phyloP scores from a whole-genome alignment of 2,113 vertebrate genomes.

The Struthio camelus region DNA sequence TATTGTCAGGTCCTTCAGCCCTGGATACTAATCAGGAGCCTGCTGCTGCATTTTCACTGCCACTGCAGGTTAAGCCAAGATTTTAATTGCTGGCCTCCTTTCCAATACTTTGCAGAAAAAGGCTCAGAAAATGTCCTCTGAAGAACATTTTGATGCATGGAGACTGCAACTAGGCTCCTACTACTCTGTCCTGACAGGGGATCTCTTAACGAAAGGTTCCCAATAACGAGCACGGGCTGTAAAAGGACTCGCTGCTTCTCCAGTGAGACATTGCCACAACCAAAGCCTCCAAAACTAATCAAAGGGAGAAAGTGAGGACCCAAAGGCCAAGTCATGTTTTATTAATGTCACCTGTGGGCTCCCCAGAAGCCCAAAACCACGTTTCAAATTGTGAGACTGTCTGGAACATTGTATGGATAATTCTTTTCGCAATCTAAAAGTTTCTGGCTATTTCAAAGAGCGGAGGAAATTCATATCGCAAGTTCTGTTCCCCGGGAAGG shows the following conservation, averaged over 20 bases:
- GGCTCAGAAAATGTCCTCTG: not conserved
- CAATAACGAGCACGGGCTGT: accelerated
- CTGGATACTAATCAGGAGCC: not conserved
- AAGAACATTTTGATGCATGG: not conserved
- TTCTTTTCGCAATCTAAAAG: not conserved
- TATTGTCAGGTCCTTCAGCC: not conserved
- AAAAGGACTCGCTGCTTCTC: not conserved
- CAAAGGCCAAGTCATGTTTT: not conserved
- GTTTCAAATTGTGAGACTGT: not conserved
- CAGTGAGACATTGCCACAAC: not conserved
- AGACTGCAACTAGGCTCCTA: not conserved
- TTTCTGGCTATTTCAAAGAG: not conserved
- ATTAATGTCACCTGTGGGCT: accelerated
- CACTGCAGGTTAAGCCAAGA: not conserved
- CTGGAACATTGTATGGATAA: not conserved
- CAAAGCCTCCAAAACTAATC: not conserved
- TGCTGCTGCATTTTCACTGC: not conserved
- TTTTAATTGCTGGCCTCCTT: not conserved
- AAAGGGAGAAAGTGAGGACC: not conserved
- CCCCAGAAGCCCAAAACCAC: not conserved
- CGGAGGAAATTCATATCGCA: accelerated
- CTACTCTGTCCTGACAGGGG: accelerated
- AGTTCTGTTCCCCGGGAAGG: not conserved
- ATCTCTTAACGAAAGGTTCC: not conserved
- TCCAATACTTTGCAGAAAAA: not conserved